A percentile compares a stretch with the other conserved stretches of the same genome.
Evolutionary conservation across 2,888 invertebrate genomes (phyloP).

Genomic region (Drosophila limbata): DNA sequence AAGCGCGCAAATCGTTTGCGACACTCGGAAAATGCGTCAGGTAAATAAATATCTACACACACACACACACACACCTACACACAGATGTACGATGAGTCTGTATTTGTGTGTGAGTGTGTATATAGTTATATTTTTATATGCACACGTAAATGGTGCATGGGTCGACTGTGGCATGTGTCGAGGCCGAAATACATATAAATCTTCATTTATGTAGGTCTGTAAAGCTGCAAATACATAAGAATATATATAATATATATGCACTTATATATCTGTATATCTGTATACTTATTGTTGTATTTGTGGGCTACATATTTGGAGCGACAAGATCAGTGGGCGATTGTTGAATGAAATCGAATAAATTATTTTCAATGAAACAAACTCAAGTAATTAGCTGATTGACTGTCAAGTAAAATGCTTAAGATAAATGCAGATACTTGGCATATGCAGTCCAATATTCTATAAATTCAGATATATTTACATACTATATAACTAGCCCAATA

Average conservation of each 20-base stretch:
- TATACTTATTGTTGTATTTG: neutral
- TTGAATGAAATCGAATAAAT: constrained; percentile 2
- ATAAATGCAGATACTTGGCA: neutral
- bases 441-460: neutral
- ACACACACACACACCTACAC: constrained; percentile 8
- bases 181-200: constrained; percentile 44
- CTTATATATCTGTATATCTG: neutral
- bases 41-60: constrained; percentile 47
- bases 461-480: neutral
- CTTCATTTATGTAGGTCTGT: constrained; percentile 48
- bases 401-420: constrained; percentile 3
- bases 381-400: constrained; percentile 22
- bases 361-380: constrained; percentile 3
- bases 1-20: constrained; percentile 67
- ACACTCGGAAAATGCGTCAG: constrained; percentile 70
- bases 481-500: neutral
- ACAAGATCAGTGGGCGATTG: constrained; percentile 11
- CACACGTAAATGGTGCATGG: constrained; percentile 40
- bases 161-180: constrained; percentile 46
- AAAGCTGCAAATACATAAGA: constrained; percentile 31
- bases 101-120: constrained; percentile 2
- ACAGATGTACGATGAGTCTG: neutral
- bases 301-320: constrained; percentile 43
- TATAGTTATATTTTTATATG: constrained; percentile 20
- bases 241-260: neutral